Base-by-base conservation (phyloP, 2,113 vertebrate species). In the Platichthys flesus region DNA sequence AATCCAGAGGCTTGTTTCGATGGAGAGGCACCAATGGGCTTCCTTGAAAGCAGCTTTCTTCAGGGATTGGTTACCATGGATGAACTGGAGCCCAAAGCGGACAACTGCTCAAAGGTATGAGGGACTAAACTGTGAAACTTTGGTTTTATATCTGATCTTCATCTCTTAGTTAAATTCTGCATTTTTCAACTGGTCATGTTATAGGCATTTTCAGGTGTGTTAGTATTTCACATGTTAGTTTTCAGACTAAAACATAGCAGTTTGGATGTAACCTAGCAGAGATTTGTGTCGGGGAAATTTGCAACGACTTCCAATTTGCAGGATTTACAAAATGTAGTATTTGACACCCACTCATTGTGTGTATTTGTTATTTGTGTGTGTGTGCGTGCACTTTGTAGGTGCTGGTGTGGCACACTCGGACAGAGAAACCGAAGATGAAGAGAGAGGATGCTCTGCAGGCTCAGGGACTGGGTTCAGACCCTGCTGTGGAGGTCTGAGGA, bases 351-450 rank as follows among this genome's bases (percentile, higher is more conserved):
- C 31, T 31, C 31, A 31, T 31, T 31, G 31, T 31, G 31, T 31
- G 31, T 7, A 1, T 31, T 6, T 31, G 5, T 31, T 31, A 31
- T 71, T 14, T 54, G 14, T 47, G 14, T 55, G 14, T 55, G 23
- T 24, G 8, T 57, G 14, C 40, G 45, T 52, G 37, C 40, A n/a
- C 31, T 49, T 26, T 62, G 80, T 15, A 98, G 97, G 95, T 98
- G 57, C 91, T 97, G 79, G 97, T 98, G 60, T 97, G 97, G 96
- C 97, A 98, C 66, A 98, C 97, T 0, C 93, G 97, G 21, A 97
- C 96, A 0, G 97, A 98, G 93, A 97, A 97, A 66, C 97, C 96
- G 45, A 97, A 97, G 91, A 95, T 97, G 96, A 97, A 97, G 85
- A 92, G 96, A 51, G 96, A 98, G 81, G 96, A 98, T 6, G 92